phyloP scores from a whole-genome alignment of 2,888 invertebrate genomes.

The Aphidoletes aphidimyza region DNA sequence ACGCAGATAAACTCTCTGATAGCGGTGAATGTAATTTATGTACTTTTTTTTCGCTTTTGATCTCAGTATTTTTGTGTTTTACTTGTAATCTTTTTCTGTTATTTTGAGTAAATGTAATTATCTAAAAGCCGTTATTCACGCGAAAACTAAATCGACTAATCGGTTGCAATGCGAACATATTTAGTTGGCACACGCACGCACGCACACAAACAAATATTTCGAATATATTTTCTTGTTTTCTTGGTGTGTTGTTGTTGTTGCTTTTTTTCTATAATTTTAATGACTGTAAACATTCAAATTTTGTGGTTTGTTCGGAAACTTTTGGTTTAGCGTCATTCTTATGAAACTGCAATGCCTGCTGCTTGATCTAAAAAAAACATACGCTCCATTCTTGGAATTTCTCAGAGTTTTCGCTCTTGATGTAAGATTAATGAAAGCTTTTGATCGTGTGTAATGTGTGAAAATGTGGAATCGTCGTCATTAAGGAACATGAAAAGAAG shows the following conservation, averaged over 20 bases:
- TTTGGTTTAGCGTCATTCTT: background rate
- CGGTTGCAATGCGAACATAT: background rate
- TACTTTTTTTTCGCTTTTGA: constrained; percentile 35
- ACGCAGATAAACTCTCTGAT: constrained; percentile 48
- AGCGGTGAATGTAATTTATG: constrained; percentile 45
- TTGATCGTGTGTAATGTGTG: constrained; percentile 35
- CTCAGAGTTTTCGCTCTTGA: background rate
- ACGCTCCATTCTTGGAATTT: background rate
- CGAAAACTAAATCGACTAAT: constrained; percentile 9
- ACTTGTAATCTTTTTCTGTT: constrained; percentile 32
- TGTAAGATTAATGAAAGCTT: constrained; percentile 37
- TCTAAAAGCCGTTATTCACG: constrained; percentile 19
- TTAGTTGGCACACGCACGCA: constrained; percentile 47
- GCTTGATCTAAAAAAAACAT: background rate
- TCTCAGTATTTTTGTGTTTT: constrained; percentile 7
- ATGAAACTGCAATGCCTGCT: background rate
- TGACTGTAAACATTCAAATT: background rate
- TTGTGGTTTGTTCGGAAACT: background rate
- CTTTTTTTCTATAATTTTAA: background rate
- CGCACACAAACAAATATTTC: no score
- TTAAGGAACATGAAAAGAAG: background rate
- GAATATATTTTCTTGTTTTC: background rate
- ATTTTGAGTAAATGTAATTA: constrained; percentile 39
- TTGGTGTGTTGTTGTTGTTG: background rate
- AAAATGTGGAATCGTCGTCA: background rate